phyloP scores from a whole-genome alignment of 1,140 invertebrate genomes.

The Riptortus pedestris region DNA sequence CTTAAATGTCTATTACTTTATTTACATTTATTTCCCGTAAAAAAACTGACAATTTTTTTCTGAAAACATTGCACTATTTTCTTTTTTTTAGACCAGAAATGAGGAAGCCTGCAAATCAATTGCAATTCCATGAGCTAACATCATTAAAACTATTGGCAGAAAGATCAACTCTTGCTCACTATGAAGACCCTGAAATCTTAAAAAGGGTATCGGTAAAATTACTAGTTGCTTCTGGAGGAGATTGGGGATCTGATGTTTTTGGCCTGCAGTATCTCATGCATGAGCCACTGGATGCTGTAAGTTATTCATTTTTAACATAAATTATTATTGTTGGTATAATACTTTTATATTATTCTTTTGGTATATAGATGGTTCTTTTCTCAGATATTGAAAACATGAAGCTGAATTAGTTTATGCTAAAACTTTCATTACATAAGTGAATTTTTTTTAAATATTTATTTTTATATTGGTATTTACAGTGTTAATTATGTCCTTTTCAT shows the following conservation, averaged over 20 bases:
- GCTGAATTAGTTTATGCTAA: no score
- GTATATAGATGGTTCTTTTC: no score
- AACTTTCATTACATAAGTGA: no score
- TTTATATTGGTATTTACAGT: no score
- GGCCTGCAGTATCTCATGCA: slow-evolving; percentile 85
- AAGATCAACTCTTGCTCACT: slow-evolving; percentile 87
- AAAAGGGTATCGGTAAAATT: slow-evolving; percentile 76
- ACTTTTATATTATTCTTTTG: not conserved
- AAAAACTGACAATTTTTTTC: no score
- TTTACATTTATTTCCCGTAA: no score
- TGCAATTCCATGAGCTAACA: slow-evolving; percentile 80
- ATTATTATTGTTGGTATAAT: not conserved
- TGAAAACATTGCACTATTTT: no score
- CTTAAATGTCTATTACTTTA: no score
- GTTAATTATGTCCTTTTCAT: no score
- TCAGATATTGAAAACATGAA: no score
- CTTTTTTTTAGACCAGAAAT: slow-evolving; percentile 62
- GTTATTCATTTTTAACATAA: slow-evolving; percentile 25
- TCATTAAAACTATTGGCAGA: slow-evolving; percentile 85
- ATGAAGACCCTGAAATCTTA: slow-evolving; percentile 81
- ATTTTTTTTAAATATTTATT: no score
- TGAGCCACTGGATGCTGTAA: slow-evolving; percentile 81
- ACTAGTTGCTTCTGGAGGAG: slow-evolving; percentile 61
- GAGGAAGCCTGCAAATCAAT: slow-evolving; percentile 71
- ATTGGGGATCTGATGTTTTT: slow-evolving; percentile 93